Percentiles rank a stretch among this genome's conserved stretches.
These are phyloP conservation scores for Pseudochirops corinnae DNA, from an alignment of 2,797 vertebrate genomes.

Conservation along the genomic window DNA sequence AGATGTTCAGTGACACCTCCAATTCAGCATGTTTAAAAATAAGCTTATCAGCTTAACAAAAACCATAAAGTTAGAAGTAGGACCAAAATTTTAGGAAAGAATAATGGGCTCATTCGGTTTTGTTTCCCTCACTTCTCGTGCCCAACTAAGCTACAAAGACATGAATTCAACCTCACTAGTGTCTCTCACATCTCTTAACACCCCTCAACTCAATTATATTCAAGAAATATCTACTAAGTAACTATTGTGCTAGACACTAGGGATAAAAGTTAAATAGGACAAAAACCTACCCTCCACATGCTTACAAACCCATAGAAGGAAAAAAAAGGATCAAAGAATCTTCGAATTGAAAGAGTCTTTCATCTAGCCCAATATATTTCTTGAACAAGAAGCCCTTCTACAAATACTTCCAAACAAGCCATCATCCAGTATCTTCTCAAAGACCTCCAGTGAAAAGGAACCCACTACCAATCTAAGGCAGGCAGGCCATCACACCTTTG, in stretches of 20 bases:
- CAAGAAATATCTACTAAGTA: background rate
- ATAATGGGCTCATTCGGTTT: background rate
- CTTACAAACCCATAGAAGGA: background rate
- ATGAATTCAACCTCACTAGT: background rate
- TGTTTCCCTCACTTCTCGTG: background rate
- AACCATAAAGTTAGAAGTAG: background rate
- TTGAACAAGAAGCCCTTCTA: background rate
- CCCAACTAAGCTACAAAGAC: background rate
- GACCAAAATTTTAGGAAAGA: background rate
- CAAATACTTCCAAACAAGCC: background rate
- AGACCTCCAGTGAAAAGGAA: background rate
- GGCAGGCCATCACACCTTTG: background rate
- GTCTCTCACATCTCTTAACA: background rate
- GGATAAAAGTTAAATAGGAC: background rate
- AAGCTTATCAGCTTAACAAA: background rate
- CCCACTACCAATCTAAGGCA: background rate
- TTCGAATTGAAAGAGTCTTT: background rate
- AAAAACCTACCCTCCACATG: background rate
- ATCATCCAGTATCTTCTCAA: background rate
- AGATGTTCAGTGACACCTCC: background rate
- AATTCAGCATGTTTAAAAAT: background rate
- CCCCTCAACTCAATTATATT: background rate
- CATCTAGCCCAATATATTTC: background rate
- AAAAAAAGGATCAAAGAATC: background rate
- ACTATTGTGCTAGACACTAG: background rate